A percentile compares a stretch with the other conserved stretches of the same genome.
Evolutionary conservation across 92 coral and sea anemone species (phyloP).

Genomic region (Siderastrea radians): DNA sequence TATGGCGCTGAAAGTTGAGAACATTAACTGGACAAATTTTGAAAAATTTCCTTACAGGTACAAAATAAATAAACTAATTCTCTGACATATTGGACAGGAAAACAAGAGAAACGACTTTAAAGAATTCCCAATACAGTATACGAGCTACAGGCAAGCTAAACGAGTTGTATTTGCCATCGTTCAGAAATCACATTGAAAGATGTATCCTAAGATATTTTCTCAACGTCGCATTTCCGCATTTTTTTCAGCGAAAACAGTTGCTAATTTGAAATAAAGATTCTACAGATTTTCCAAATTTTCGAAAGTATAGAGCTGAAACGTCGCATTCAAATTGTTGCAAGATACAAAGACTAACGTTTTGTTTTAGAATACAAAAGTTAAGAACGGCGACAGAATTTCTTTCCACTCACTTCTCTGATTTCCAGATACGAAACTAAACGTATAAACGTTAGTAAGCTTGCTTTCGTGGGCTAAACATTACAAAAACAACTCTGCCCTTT

Average conservation of each 20-base stretch:
- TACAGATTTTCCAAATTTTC: too few relatives aligned
- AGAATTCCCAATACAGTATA: background rate
- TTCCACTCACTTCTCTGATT: slow-evolving; percentile 21
- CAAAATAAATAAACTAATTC: slow-evolving; percentile 41
- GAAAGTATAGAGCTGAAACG: too few relatives aligned
- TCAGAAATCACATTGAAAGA: too few relatives aligned
- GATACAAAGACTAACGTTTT: background rate
- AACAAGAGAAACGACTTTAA: slow-evolving; percentile 14
- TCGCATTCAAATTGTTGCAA: background rate
- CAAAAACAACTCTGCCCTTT: slow-evolving; percentile 1
- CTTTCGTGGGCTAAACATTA: background rate
- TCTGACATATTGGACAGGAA: slow-evolving; percentile 1
- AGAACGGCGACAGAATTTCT: background rate
- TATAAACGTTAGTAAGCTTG: background rate
- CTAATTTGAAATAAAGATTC: too few relatives aligned
- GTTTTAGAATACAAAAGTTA: background rate
- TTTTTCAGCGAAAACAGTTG: too few relatives aligned
- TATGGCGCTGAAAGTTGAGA: slow-evolving; percentile 15
- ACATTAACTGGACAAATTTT: background rate
- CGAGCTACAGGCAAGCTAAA: background rate
- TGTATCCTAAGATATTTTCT: too few relatives aligned
- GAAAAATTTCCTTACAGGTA: slow-evolving; percentile 2
- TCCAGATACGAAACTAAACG: background rate
- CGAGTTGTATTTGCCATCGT: background rate
- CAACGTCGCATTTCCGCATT: too few relatives aligned